These are phyloP conservation scores for Microcebus ravelobensis DNA, from an alignment of 2,113 vertebrate genomes.

Conservation along the genomic window DNA sequence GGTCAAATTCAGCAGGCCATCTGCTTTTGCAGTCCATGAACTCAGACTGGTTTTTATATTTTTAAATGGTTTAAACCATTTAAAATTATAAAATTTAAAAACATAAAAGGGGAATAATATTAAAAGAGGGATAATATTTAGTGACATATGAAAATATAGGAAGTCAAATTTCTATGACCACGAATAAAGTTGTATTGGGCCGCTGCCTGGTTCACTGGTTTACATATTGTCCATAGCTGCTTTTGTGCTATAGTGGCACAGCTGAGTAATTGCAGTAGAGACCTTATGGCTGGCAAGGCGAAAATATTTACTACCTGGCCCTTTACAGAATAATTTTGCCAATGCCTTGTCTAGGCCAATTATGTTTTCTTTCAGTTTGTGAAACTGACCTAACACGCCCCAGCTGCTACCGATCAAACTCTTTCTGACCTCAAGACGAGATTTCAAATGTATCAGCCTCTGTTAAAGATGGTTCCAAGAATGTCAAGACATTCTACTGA, in stretches of 20 bases:
- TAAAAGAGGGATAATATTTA: background rate
- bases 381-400: constrained; percentile 30
- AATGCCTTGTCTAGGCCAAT: constrained; percentile 52
- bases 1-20: background rate
- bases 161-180: background rate
- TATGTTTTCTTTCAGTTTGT: constrained; percentile 53
- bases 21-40: background rate
- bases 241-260: background rate
- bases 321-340: constrained; percentile 36
- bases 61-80: background rate
- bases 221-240: background rate
- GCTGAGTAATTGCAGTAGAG: background rate
- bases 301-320: constrained; percentile 40
- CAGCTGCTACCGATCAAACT: background rate
- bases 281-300: background rate
- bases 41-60: background rate
- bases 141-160: background rate
- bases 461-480: background rate
- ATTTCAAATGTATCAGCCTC: background rate
- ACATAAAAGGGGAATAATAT: background rate
- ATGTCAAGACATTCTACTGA: background rate
- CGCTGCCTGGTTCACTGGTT: background rate
- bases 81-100: too few species aligned
- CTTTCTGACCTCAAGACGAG: background rate
- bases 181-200: background rate